Conservation (phyloP, 2,113 vertebrate species). For the Microtus richardsoni region DNA sequence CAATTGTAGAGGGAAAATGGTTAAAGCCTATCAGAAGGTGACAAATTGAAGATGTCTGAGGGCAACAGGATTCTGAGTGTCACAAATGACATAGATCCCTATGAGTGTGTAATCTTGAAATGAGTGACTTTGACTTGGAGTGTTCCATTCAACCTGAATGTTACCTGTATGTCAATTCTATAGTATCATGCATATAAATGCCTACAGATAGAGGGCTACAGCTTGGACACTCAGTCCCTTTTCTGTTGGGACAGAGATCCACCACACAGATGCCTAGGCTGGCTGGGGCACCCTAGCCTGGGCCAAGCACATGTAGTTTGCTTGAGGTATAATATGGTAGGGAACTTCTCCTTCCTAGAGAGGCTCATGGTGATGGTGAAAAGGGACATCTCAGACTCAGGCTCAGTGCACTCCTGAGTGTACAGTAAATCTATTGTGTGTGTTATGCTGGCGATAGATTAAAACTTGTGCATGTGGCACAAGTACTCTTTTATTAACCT, state of each 20-base stretch:
- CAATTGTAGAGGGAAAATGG: not conserved
- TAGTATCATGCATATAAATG: no score
- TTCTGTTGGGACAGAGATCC: not conserved
- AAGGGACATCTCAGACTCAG: not conserved
- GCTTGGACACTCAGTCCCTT: not conserved
- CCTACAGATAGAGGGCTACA: not conserved
- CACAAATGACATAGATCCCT: not conserved
- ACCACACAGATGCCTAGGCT: not conserved
- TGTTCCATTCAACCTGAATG: not conserved
- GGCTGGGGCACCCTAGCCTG: not conserved
- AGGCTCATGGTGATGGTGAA: not conserved
- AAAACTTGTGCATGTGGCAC: not conserved
- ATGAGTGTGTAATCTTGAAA: not conserved
- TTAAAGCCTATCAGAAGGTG: not conserved
- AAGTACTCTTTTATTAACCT: not conserved
- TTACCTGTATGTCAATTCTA: not conserved
- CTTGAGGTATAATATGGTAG: not conserved
- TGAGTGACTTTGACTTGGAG: not conserved
- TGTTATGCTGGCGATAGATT: not conserved
- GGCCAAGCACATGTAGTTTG: not conserved
- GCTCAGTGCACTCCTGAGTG: not conserved
- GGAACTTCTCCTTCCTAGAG: not conserved
- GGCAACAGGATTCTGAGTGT: constrained; percentile 42
- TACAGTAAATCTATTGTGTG: not conserved
- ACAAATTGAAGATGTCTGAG: not conserved